phyloP scores from a whole-genome alignment of 1,140 invertebrate genomes.

The Pseudobourletiella spinata region DNA sequence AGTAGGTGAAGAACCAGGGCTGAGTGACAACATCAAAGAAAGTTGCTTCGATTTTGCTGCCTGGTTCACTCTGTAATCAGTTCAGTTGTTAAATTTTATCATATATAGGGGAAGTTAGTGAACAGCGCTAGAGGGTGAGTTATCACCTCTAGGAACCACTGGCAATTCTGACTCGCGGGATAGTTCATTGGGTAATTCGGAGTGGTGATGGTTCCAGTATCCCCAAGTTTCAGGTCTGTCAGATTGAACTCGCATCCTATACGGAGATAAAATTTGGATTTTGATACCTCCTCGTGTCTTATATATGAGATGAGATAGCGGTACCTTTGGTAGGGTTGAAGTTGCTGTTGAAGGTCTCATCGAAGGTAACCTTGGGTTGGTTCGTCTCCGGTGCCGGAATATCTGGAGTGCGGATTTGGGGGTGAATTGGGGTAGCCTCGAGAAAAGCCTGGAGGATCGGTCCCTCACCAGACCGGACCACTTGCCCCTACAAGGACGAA shows the following conservation, averaged over 20 bases:
- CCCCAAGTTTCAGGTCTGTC: slow-evolving; percentile 29
- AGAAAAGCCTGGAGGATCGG: neutral
- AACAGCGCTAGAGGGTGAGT: too few species aligned
- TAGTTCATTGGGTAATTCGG: slow-evolving; percentile 35
- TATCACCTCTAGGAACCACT: slow-evolving; percentile 34
- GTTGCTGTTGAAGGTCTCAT: slow-evolving; percentile 10
- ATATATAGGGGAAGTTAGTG: too few species aligned
- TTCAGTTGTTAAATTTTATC: too few species aligned
- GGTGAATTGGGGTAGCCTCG: slow-evolving; percentile 6
- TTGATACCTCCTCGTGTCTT: neutral
- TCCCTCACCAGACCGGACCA: neutral
- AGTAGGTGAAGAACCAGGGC: slow-evolving; percentile 36
- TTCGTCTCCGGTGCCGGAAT: neutral
- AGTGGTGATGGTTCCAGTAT: slow-evolving; percentile 28
- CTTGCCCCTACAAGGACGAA: neutral
- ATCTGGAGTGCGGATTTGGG: slow-evolving; percentile 12
- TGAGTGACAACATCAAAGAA: slow-evolving; percentile 35
- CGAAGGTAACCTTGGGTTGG: slow-evolving; percentile 7
- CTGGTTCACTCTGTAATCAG: slow-evolving; percentile 25
- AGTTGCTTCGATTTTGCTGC: slow-evolving; percentile 25
- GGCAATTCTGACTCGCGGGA: slow-evolving; percentile 24
- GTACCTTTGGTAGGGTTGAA: slow-evolving; percentile 12
- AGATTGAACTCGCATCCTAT: slow-evolving; percentile 28
- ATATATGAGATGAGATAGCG: too few species aligned
- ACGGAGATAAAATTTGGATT: neutral